phyloP scores from a whole-genome alignment of 2,797 vertebrate genomes.

The Chaunax sp. region DNA sequence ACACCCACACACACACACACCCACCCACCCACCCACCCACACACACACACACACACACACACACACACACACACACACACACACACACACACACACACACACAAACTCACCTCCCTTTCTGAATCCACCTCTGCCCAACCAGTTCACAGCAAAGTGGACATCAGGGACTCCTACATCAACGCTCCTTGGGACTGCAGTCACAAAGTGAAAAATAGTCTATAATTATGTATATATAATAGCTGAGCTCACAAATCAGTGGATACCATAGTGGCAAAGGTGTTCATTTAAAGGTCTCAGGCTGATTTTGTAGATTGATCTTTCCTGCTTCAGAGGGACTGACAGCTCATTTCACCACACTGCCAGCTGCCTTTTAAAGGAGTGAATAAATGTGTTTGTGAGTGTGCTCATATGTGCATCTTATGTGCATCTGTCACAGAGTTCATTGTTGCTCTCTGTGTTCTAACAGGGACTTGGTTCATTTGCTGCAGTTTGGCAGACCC shows the following conservation, averaged over 20 bases:
- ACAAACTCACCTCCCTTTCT: conserved; percentile 30
- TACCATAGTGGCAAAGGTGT: conserved; percentile 27
- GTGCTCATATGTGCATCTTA: conserved; percentile 9
- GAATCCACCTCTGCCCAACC: conserved; percentile 24
- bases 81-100: too few relatives aligned
- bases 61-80: too few relatives aligned
- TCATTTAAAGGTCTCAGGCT: conserved; percentile 41
- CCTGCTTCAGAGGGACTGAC: conserved; percentile 43
- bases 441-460: conserved; percentile 44
- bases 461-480: conserved; percentile 62
- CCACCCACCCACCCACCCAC: conserved; percentile 28
- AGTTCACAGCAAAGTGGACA: conserved; percentile 46
- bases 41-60: conserved; percentile 26
- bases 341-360: conserved; percentile 37
- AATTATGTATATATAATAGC: too few relatives aligned
- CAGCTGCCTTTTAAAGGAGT: conserved; percentile 50
- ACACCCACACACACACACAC: conserved; percentile 5
- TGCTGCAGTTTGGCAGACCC: conserved; percentile 62
- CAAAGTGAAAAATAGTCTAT: conserved; percentile 13
- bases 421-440: conserved; percentile 41
- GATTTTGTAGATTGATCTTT: conserved; percentile 45
- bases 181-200: conserved; percentile 32
- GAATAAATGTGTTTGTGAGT: conserved; percentile 32
- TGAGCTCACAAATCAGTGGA: conserved; percentile 25
- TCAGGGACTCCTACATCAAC: conserved; percentile 45